A percentile compares a stretch with the other conserved stretches of the same genome.
phyloP scores from a whole-genome alignment of 30 jellyfish, hydroid and myxozoan genomes.

The Hydra vulgaris region DNA sequence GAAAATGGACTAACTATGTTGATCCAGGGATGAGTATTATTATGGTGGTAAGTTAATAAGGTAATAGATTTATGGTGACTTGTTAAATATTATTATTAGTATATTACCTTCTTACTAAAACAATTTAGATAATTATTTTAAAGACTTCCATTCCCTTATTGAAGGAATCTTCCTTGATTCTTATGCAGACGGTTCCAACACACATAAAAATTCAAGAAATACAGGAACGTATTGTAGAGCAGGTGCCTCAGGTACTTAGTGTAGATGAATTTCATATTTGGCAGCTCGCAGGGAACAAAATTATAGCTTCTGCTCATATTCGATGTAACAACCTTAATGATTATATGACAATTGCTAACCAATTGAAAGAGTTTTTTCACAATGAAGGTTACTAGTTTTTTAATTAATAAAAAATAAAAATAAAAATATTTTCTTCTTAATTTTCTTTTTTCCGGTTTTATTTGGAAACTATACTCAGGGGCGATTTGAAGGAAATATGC shows the following conservation, averaged over 20 bases:
- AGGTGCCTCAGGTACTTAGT: slow-evolving; percentile 63
- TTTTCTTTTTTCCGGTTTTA: no score
- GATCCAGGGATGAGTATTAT: slow-evolving; percentile 92
- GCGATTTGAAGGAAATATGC: no score
- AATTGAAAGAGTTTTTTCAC: slow-evolving; percentile 64
- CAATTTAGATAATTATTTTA: slow-evolving; percentile 41
- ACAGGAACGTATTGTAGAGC: slow-evolving; percentile 76
- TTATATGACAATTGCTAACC: slow-evolving; percentile 73
- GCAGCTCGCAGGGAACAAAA: slow-evolving; percentile 92
- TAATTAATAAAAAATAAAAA: no score
- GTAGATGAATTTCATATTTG: slow-evolving; percentile 87
- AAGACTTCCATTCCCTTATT: slow-evolving; percentile 82
- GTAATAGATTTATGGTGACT: background rate
- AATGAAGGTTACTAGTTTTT: slow-evolving; percentile 65
- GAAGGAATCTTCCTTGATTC: slow-evolving; percentile 63
- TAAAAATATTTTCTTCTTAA: no score
- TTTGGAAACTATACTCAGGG: no score
- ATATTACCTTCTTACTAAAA: background rate
- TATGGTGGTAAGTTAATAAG: slow-evolving; percentile 43
- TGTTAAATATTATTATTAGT: no score
- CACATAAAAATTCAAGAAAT: slow-evolving; percentile 86
- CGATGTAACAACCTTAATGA: slow-evolving; percentile 77
- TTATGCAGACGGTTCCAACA: slow-evolving; percentile 96
- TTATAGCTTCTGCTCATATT: slow-evolving; percentile 93
- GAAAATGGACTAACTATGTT: slow-evolving; percentile 78